These are phyloP conservation scores for Megalonaias nervosa DNA, from an alignment of 1,140 invertebrate genomes.

Conservation along the genomic window DNA sequence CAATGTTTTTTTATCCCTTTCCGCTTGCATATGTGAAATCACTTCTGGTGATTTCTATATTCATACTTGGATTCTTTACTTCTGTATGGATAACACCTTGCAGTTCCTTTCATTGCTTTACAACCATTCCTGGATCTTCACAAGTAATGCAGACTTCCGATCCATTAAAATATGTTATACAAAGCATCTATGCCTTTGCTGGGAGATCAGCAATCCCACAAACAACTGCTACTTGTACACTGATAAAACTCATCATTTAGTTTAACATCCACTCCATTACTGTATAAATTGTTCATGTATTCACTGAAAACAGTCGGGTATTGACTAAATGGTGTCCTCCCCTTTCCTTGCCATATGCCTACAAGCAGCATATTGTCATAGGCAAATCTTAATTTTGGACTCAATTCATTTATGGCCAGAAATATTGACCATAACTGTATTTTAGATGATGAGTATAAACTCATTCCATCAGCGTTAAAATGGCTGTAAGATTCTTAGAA, in stretches of 20 bases:
- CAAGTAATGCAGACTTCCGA: no score
- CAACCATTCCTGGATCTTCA: no score
- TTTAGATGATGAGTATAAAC: no score
- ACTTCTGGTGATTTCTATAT: background rate
- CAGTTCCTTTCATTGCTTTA: conserved; percentile 18
- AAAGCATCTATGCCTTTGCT: conserved; percentile 18
- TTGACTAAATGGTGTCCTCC: no score
- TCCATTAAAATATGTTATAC: conserved; percentile 28
- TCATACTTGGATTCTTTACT: background rate
- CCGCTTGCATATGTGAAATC: conserved; percentile 1
- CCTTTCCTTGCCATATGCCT: no score
- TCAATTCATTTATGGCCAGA: no score
- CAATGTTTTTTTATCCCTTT: conserved; percentile 12
- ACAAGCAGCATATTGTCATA: no score
- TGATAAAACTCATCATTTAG: background rate
- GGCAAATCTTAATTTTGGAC: no score
- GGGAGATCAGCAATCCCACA: conserved; percentile 23
- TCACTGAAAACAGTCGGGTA: background rate
- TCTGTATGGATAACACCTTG: conserved; percentile 25
- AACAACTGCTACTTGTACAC: conserved; percentile 5
- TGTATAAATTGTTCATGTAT: conserved; percentile 20
- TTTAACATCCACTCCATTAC: conserved; percentile 1
- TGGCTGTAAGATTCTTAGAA: no score
- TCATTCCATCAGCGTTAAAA: no score
- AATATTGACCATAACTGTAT: no score